A percentile compares a stretch with the other conserved stretches of the same genome.
These are phyloP conservation scores for Balaenoptera acutorostrata DNA, from an alignment of 2,113 vertebrate genomes.

Conservation along the genomic window DNA sequence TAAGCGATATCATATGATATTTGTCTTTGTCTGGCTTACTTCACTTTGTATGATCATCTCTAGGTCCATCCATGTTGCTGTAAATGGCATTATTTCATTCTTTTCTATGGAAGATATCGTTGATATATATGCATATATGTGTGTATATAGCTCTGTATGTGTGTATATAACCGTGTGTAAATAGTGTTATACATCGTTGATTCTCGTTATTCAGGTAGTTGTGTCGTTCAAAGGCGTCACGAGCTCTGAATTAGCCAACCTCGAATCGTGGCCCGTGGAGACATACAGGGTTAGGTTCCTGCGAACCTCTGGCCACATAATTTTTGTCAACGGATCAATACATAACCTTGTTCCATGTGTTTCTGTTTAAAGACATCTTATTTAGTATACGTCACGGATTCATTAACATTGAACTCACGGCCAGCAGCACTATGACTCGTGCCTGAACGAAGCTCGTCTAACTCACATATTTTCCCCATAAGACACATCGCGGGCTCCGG, in stretches of 20 bases:
- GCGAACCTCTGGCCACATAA: background rate
- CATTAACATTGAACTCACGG: accelerated
- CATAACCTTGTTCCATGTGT: background rate
- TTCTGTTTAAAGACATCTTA: background rate
- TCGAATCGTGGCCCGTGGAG: accelerated
- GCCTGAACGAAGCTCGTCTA: accelerated
- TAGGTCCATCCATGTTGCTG: background rate
- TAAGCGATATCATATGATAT: too few species aligned
- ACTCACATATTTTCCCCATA: accelerated
- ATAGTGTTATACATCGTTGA: accelerated
- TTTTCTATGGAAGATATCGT: background rate
- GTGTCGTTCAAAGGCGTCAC: accelerated
- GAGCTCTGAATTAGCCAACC: background rate
- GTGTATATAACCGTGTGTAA: background rate
- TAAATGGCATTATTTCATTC: background rate
- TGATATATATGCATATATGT: accelerated
- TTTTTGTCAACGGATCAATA: background rate
- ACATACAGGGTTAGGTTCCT: background rate
- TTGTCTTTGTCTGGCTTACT: background rate
- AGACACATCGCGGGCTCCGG: accelerated
- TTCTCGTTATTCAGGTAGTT: accelerated
- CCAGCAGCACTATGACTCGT: accelerated
- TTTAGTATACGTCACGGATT: accelerated
- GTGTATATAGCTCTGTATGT: accelerated
- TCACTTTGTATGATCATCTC: background rate